A percentile compares a stretch with the other conserved stretches of the same genome.
These are phyloP conservation scores for Chrysotoxum bicinctum DNA, from an alignment of 2,888 invertebrate genomes.

Conservation along the genomic window DNA sequence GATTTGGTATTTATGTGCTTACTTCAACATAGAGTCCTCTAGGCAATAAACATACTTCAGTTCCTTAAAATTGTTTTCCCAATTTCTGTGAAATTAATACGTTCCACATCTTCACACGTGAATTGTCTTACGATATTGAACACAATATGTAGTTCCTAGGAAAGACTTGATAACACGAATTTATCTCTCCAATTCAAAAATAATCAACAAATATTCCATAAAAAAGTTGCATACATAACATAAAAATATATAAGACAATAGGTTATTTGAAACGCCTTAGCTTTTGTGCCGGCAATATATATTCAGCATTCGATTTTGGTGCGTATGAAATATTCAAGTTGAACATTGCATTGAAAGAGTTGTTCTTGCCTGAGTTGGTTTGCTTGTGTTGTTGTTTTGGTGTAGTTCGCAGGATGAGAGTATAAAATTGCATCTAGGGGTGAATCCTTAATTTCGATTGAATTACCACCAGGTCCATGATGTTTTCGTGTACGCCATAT, in stretches of 20 bases:
- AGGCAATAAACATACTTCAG: too few relatives aligned
- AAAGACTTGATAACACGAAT: too few relatives aligned
- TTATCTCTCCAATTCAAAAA: too few relatives aligned
- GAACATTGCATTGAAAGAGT: constrained; percentile 62
- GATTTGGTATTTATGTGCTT: too few relatives aligned
- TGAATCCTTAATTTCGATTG: constrained; percentile 72
- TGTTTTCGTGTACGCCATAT: constrained; percentile 57
- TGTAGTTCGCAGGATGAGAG: constrained; percentile 31
- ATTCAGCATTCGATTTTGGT: constrained; percentile 50
- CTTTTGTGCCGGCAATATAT: constrained; percentile 41
- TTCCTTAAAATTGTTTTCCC: too few relatives aligned
- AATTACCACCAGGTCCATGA: constrained; percentile 67
- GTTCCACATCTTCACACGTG: too few relatives aligned
- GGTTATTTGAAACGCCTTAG: constrained; percentile 25
- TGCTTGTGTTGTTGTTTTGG: constrained; percentile 14
- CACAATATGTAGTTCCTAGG: too few relatives aligned
- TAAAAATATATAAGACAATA: not conserved
- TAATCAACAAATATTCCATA: too few relatives aligned
- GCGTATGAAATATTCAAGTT: constrained; percentile 61
- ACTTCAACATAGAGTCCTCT: too few relatives aligned
- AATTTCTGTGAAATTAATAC: too few relatives aligned
- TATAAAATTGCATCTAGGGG: constrained; percentile 60
- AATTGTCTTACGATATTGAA: too few relatives aligned
- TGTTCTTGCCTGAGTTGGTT: constrained; percentile 34
- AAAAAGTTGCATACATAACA: not conserved